phyloP scores from a whole-genome alignment of 2,113 vertebrate species.

The Protomyctophum bolini region DNA sequence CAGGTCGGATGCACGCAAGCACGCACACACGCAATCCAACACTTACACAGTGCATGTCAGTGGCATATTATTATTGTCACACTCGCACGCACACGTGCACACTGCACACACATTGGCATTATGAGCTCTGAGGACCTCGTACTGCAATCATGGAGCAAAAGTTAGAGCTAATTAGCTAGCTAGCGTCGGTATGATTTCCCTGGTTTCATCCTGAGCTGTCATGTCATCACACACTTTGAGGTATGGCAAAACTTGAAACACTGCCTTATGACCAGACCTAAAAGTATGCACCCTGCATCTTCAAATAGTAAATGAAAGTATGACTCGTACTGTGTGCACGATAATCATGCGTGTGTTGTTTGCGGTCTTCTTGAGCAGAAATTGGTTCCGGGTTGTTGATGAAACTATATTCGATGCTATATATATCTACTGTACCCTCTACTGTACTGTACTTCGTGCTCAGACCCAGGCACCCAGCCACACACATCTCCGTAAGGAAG shows the following conservation, averaged over 20 bases:
- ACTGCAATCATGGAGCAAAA: neutral
- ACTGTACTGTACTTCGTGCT: too few relatives aligned
- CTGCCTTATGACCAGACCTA: slow-evolving; percentile 20
- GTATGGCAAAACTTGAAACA: slow-evolving; percentile 14
- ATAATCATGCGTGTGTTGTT: slow-evolving; percentile 23
- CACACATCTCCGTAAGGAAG: too few relatives aligned
- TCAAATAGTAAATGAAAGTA: slow-evolving; percentile 1
- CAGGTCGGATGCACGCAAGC: too few relatives aligned
- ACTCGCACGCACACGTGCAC: slow-evolving; percentile 1
- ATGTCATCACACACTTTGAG: neutral
- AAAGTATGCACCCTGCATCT: too few relatives aligned
- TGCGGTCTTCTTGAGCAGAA: neutral
- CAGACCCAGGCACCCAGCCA: too few relatives aligned
- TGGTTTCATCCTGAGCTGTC: slow-evolving; percentile 14
- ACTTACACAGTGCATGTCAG: too few relatives aligned
- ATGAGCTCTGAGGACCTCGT: slow-evolving; percentile 5
- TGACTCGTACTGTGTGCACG: too few relatives aligned
- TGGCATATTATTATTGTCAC: neutral
- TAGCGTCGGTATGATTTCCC: neutral
- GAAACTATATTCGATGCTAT: too few relatives aligned
- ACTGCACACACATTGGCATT: slow-evolving; percentile 10
- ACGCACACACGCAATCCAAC: too few relatives aligned
- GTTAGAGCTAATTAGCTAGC: slow-evolving; percentile 4
- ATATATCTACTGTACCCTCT: too few relatives aligned
- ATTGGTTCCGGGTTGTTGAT: too few relatives aligned